Conservation (phyloP, 2,888 invertebrate genomes). For the Tenodera sinensis region DNA sequence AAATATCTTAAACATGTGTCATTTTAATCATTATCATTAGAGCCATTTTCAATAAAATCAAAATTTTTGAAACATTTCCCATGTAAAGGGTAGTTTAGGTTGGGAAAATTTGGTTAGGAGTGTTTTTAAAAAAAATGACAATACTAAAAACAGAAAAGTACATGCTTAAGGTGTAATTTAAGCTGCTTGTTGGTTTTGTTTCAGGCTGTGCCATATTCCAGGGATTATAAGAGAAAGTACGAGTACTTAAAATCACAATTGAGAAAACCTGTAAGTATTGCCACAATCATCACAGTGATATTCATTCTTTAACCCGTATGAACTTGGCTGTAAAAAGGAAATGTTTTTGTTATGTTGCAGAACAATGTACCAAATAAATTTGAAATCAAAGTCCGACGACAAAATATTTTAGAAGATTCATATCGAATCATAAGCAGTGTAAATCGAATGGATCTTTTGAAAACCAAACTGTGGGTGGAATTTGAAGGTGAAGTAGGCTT, state of each 20-base stretch:
- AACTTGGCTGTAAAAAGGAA: background rate
- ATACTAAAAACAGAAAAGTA: too few relatives aligned
- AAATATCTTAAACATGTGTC: too few relatives aligned
- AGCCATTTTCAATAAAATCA: too few relatives aligned
- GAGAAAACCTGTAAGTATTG: conserved; percentile 79
- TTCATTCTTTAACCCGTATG: background rate
- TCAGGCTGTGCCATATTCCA: conserved; percentile 92
- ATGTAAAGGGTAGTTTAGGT: too few relatives aligned
- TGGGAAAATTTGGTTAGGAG: too few relatives aligned
- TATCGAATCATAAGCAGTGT: conserved; percentile 92
- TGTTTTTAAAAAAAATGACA: too few relatives aligned
- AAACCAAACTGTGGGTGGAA: conserved; percentile 98
- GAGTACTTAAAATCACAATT: conserved; percentile 96
- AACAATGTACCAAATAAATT: conserved; percentile 96
- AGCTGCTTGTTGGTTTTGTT: conserved; percentile 33
- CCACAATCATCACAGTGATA: background rate
- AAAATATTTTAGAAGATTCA: conserved; percentile 93
- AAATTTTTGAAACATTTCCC: too few relatives aligned
- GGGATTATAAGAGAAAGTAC: conserved; percentile 98
- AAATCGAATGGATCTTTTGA: conserved; percentile 84
- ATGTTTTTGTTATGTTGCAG: conserved; percentile 51
- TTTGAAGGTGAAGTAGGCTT: conserved; percentile 95
- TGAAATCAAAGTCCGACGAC: conserved; percentile 89
- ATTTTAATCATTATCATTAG: too few relatives aligned
- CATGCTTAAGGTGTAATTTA: background rate